Percentiles rank a stretch among this genome's conserved stretches.
phyloP scores from a whole-genome alignment of 2,113 vertebrate species.

The Epinephelus fuscoguttatus region DNA sequence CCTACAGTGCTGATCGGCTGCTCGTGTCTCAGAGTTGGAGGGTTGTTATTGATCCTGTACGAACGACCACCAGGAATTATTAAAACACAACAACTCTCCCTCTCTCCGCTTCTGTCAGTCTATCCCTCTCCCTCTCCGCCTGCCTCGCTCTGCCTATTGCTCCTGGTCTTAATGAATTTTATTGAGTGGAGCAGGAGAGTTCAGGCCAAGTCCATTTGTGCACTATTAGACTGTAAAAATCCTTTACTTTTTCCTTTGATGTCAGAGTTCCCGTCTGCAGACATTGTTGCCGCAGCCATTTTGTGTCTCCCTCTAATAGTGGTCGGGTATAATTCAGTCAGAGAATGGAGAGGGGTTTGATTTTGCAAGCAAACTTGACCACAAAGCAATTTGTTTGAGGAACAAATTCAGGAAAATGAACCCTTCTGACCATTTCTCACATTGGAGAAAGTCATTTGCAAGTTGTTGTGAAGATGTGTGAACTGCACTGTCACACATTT shows the following conservation, averaged over 20 bases:
- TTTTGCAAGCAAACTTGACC: constrained; percentile 38
- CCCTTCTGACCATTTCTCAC: constrained; percentile 41
- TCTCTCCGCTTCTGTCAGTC: constrained; percentile 39
- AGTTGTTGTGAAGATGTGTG: constrained; percentile 21
- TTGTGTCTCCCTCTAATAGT: constrained; percentile 37
- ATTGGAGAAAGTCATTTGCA: constrained; percentile 32
- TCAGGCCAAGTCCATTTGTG: constrained; percentile 76
- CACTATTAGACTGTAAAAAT: constrained; percentile 75
- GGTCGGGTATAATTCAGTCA: constrained; percentile 39
- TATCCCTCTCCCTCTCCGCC: constrained; percentile 17
- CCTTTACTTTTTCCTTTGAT: constrained; percentile 60
- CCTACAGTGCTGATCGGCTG: constrained; percentile 76
- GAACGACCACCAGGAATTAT: constrained; percentile 82
- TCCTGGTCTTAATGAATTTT: constrained; percentile 78
- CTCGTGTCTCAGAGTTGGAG: constrained; percentile 68
- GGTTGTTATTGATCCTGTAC: constrained; percentile 73
- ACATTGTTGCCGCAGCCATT: constrained; percentile 41
- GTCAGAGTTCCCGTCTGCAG: constrained; percentile 47
- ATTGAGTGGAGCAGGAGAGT: constrained; percentile 78
- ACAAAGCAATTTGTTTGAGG: constrained; percentile 47
- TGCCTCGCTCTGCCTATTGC: constrained; percentile 47
- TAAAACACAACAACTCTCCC: constrained; percentile 76
- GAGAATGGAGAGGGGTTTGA: constrained; percentile 38
- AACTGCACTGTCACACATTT: constrained; percentile 24
- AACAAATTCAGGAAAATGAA: constrained; percentile 48